Base-by-base conservation (phyloP, 2,888 invertebrate species). In the Protophormia terraenovae region DNA sequence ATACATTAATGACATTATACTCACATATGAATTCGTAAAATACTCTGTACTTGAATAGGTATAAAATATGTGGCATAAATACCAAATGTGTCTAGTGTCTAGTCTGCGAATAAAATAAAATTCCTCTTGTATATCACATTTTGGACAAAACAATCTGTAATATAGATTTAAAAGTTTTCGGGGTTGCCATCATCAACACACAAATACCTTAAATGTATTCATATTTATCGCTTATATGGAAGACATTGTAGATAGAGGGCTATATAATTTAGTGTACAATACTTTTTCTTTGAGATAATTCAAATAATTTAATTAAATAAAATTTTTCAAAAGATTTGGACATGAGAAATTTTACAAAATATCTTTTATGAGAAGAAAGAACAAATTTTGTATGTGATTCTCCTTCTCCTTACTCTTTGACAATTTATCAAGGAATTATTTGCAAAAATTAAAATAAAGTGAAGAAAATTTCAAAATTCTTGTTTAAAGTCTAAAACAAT, bases 61-160 rank as follows among this genome's bases (percentile, higher is more conserved):
- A 16, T 53, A 27, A 6, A 1, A 41, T 60, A 60, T 60, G 8
- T 58, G 38, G 22, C 8, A 24, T 41, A 22, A n/a, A 29, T 4
- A 45, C 19, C 45, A 45, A 66, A 66, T 66, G 29, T 8, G 27
- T 22, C 29, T 45, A 45, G 45, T 67, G 67, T 69, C 69, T 69
- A 35, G 53, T 24, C 35, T 32, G 32, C 24, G 35, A 35, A n/a
- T 14, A 35, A 19, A 53, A 50, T n/a, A 7, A 32, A 27, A 50
- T 69, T 50, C 12, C n/a, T n/a, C n/a, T n/a, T n/a, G n/a, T 69
- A 22, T 32, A 69, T 53, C 35, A 53, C 24, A 50, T 69, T 66
- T 53, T 69, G 14, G 35, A 35, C 22, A 69, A 53, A 69, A 35
- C 69, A 50, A 35, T 50, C 7, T 50, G 69, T 35, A 32, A 22